Evolutionary conservation across 2,888 invertebrate genomes (phyloP).

Genomic region (Leucozona laternaria): DNA sequence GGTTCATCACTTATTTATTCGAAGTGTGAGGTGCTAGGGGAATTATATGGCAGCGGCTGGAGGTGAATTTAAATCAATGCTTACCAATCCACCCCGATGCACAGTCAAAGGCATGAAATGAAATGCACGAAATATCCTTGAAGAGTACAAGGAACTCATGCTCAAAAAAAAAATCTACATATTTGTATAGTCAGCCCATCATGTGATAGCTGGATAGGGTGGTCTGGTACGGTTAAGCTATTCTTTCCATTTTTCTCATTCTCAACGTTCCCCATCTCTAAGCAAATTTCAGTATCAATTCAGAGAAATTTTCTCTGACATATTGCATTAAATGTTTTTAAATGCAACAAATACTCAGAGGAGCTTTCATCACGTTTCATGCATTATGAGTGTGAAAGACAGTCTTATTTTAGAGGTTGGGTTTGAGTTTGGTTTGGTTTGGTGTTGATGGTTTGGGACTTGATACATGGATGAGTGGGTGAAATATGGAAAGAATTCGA

Average conservation of each 20-base stretch:
- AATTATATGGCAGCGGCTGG: neutral
- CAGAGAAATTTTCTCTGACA: conserved; percentile 54
- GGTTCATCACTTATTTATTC: conserved; percentile 46
- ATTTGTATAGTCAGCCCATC: neutral
- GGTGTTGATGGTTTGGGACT: neutral
- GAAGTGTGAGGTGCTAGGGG: neutral
- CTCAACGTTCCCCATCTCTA: neutral
- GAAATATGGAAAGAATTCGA: neutral
- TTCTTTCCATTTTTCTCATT: neutral
- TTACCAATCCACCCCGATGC: conserved; percentile 49
- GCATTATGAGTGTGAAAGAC: conserved; percentile 62
- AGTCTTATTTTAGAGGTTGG: neutral
- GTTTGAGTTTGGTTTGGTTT: neutral
- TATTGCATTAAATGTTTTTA: conserved; percentile 69
- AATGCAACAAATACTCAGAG: conserved; percentile 67
- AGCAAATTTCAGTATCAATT: conserved; percentile 65
- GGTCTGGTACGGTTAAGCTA: conserved; percentile 22
- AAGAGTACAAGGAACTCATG: conserved; percentile 60
- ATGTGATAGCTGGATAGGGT: neutral
- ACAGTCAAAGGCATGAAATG: conserved; percentile 38
- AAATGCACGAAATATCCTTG: conserved; percentile 64
- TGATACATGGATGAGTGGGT: neutral
- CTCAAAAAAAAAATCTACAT: conserved; percentile 1
- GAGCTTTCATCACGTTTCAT: conserved; percentile 63
- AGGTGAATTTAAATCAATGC: conserved; percentile 67